Base-by-base conservation (phyloP, 2,113 vertebrate genomes). In the Amazona guildingii region DNA sequence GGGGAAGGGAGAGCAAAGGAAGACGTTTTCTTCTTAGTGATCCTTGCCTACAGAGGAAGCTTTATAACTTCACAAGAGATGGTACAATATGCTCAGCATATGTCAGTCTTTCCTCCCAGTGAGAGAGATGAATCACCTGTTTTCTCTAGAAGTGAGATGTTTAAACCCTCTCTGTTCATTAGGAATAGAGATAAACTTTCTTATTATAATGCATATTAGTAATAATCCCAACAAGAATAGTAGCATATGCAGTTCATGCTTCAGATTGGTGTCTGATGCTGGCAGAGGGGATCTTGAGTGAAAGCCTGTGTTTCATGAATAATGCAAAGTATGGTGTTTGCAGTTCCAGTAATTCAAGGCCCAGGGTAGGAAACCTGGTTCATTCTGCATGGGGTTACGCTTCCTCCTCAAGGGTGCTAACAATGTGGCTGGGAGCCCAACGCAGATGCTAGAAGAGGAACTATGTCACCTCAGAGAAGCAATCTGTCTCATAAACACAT, bases 61-160 rank as follows among this genome's bases (percentile, higher is more conserved):
- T 85, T 92, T 93, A 6, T 66, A 68, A 62, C 79, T 85, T 78
- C 80, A 88, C 66, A 75, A 67, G 80, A 21, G 24, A 86, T 82
- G 29, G 43, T 44, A 77, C 86, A 95, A 87, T 76, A 94, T 95
- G 94, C 73, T 90, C 87, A 92, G 24, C 92, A 86, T 55, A 83
- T 95, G 90, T 73, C 95, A 88, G 88, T 94, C 87, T 92, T 95
- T 86, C 77, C 90, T 90, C 79, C 55, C 68, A 79, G 74, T 41
- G 10, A 92, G 76, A 70, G 35, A 88, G 54, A 88, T 94, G 62
- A 96, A 93, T 97, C 90, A 96, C 93, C 88, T 97, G 90, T 72
- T 86, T 95, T 81, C 85, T 70, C 68, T 85, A 43, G 67, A 64
- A 86, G 59, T 67, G 66, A 84, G 67, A 67, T 92, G 79, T 86